A percentile compares a stretch with the other conserved stretches of the same genome.
Evolutionary conservation across 92 coral and sea anemone species (phyloP).

Genomic region (Zoanthus sociatus): DNA sequence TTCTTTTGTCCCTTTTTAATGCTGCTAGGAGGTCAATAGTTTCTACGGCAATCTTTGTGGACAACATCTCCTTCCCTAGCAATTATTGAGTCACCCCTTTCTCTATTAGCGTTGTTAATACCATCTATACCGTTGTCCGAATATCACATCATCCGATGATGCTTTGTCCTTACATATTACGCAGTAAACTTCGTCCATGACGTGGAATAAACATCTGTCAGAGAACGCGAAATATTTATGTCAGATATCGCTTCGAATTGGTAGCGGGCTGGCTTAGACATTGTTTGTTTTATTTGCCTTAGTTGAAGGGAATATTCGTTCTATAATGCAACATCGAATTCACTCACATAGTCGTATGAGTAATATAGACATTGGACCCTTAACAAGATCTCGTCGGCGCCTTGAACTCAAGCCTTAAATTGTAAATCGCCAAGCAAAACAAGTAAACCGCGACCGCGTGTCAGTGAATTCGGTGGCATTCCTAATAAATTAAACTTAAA

Average conservation of each 20-base stretch:
- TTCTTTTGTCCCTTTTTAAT: not conserved
- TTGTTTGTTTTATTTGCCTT: conserved; percentile 20
- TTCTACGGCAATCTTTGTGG: too few species aligned
- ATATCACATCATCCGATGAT: conserved; percentile 13
- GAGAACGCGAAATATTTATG: conserved; percentile 37
- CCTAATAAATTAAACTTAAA: not conserved
- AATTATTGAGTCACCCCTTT: too few species aligned
- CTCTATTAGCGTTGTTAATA: conserved; percentile 2
- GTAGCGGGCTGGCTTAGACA: conserved; percentile 34
- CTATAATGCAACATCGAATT: conserved; percentile 28
- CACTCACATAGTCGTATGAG: conserved; percentile 36
- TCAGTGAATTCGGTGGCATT: conserved; percentile 1
- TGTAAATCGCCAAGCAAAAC: not conserved
- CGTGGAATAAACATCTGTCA: conserved; percentile 33
- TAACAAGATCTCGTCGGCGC: conserved; percentile 1
- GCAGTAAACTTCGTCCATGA: conserved; percentile 24
- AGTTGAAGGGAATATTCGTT: conserved; percentile 28
- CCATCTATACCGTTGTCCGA: conserved; percentile 21
- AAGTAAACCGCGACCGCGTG: conserved; percentile 13
- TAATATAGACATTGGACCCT: conserved; percentile 27
- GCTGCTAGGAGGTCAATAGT: not conserved
- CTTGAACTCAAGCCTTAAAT: not conserved
- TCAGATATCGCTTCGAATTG: conserved; percentile 39
- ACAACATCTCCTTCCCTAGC: too few species aligned
- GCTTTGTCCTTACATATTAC: conserved; percentile 23